phyloP scores from a whole-genome alignment of 2,797 vertebrate genomes.

The Acanthurus leucopareius region DNA sequence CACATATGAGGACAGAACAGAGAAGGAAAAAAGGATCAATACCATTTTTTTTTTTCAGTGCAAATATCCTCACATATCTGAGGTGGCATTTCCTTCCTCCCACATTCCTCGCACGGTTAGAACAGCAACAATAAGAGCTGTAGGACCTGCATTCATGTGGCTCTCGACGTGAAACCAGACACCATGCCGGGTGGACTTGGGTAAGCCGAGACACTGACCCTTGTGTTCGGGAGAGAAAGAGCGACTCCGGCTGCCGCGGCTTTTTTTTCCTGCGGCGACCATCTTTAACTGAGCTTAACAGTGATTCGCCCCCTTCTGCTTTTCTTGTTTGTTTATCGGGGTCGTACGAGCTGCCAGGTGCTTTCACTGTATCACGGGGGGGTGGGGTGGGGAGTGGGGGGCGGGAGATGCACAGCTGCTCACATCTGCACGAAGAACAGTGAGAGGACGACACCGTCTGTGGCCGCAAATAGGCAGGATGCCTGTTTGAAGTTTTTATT shows the following conservation, averaged over 20 bases:
- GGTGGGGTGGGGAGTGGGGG: too few species aligned
- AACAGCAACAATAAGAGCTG: conserved; percentile 30
- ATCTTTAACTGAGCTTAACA: conserved; percentile 65
- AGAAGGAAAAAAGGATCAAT: conserved; percentile 50
- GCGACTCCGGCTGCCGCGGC: background rate
- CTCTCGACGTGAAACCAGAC: conserved; percentile 38
- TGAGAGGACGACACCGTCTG: background rate
- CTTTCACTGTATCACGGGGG: conserved; percentile 63
- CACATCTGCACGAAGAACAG: conserved; percentile 30
- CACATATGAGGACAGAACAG: conserved; percentile 48
- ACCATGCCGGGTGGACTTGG: conserved; percentile 18
- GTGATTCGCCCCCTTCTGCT: conserved; percentile 69
- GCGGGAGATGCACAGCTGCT: conserved; percentile 52
- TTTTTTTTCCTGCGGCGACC: conserved; percentile 25
- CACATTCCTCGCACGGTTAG: conserved; percentile 41
- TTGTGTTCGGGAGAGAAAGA: conserved; percentile 1
- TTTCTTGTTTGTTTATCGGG: conserved; percentile 77
- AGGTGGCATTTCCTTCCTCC: conserved; percentile 21
- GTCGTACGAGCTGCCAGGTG: conserved; percentile 67
- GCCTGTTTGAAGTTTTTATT: conserved; percentile 21
- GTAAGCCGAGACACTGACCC: conserved; percentile 34
- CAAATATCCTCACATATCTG: conserved; percentile 29
- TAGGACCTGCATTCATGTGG: conserved; percentile 30
- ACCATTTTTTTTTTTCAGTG: conserved; percentile 3
- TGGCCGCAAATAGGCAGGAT: conserved; percentile 21